These are phyloP conservation scores for Drosophila mayri DNA, from an alignment of 1,140 invertebrate species.

Conservation along the genomic window DNA sequence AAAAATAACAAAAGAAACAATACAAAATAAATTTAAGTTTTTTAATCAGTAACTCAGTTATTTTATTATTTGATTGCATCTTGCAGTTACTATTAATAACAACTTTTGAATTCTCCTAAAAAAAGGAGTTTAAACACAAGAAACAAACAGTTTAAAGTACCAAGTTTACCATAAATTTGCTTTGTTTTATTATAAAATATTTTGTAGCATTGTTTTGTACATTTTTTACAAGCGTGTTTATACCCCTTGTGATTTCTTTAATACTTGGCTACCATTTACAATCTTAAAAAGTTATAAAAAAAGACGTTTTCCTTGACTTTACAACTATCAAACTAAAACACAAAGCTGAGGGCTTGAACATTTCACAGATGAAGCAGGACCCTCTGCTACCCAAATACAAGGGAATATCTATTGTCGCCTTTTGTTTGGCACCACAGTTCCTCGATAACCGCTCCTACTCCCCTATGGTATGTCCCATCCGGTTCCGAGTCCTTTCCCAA, in stretches of 20 bases:
- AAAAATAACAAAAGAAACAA: neutral
- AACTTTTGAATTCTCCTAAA: neutral
- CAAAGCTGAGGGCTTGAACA: neutral
- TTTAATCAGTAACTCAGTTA: too few relatives aligned
- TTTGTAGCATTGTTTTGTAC: neutral
- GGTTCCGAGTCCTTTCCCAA: conserved; percentile 4
- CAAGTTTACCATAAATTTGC: neutral
- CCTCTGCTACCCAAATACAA: neutral
- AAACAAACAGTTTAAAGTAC: neutral
- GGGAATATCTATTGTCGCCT: conserved; percentile 4
- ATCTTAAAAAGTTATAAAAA: neutral
- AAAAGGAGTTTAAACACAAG: neutral
- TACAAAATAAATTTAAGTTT: neutral
- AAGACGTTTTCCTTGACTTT: too few relatives aligned
- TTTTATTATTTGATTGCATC: too few relatives aligned
- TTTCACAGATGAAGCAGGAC: neutral
- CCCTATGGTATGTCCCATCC: neutral
- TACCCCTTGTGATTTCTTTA: neutral
- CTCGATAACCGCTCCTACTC: neutral
- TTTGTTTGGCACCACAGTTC: neutral
- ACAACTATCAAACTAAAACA: neutral
- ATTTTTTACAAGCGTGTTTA: neutral
- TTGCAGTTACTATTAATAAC: too few relatives aligned
- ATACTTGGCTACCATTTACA: neutral
- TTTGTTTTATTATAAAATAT: neutral